Evolutionary conservation across 2,113 vertebrate species (phyloP).

Genomic region (Paracanthobrama guichenoti): DNA sequence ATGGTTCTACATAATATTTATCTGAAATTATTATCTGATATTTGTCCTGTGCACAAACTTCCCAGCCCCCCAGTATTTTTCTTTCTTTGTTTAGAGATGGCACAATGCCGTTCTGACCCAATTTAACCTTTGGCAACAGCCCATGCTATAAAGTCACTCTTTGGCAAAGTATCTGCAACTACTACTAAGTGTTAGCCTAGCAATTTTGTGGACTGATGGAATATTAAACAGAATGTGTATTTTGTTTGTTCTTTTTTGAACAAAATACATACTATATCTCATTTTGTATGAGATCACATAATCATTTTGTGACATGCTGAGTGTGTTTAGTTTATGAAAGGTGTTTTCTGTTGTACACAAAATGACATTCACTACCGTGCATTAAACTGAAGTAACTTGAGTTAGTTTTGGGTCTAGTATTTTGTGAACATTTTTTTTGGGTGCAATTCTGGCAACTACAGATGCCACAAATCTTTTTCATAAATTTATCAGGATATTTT

Average conservation of each 20-base stretch:
- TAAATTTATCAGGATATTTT: too few species aligned
- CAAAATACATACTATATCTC: background rate
- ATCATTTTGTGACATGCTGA: background rate
- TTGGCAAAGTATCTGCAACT: background rate
- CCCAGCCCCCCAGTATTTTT: background rate
- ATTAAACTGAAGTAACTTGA: background rate
- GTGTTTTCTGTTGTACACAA: background rate
- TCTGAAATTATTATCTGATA: too few species aligned
- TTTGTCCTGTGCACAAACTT: background rate
- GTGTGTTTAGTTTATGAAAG: background rate
- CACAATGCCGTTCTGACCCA: background rate
- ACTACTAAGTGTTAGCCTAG: background rate
- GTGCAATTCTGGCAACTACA: too few species aligned
- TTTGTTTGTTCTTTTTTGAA: background rate
- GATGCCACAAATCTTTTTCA: too few species aligned
- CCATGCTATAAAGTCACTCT: background rate
- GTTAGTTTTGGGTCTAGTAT: background rate
- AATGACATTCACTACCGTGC: background rate
- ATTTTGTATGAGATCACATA: background rate
- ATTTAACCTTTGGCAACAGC: background rate
- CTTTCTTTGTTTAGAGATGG: background rate
- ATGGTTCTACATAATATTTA: too few species aligned
- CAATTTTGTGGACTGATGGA: background rate
- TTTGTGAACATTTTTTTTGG: too few species aligned
- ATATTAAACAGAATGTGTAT: background rate